Base-by-base conservation (phyloP, 30 jellyfish, hydroid and myxozoan genomes). In the Catostylus mosaicus region DNA sequence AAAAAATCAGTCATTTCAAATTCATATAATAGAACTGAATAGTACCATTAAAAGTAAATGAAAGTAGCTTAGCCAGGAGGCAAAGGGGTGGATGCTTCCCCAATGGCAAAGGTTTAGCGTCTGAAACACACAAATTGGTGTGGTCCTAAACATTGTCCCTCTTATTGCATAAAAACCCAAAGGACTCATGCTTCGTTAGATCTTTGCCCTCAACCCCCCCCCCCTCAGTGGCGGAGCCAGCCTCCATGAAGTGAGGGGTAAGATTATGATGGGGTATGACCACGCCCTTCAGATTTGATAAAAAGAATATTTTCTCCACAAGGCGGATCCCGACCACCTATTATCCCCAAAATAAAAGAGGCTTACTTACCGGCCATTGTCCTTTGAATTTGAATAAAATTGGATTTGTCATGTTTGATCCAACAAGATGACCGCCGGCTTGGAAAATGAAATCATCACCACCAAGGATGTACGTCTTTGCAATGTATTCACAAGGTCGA, bases 381-480 rank as follows among this genome's bases (percentile, higher is more conserved):
- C 88, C 82, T 22, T 60, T 30, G 71, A 70, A 88, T 30, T 68
- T 62, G 80, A 50, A 78, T 2, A 47, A 62, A 12, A 88, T 20
- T 0, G 97, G 97, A 46, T 88, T 88, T 52, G 83, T 73, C 52
- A 79, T 30, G 57, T 80, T 88, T 43, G 61, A 30, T 30, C 89
- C 89, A 31, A 88, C 64, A 51, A 48, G 11, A 20, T 86, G 31
- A 20, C 95, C 96, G 62, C 24, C 76, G 7, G 30, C 71, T 1
- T 89, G 93, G 43, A 77, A 85, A 22, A 33, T 36, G 67, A 84
- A 80, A 10, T 46, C 83, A 65, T 91, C 90, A 19, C 82, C 75
- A 11, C 91, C 96, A 48, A 84, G 77, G n/a, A 91, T 82, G 66
- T 77, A 61, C 1, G 98, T 91, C 34, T 54, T 20, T 18, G 57